Evolutionary conservation across 2,797 vertebrate species (phyloP).

Genomic region (Malurus splendens): DNA sequence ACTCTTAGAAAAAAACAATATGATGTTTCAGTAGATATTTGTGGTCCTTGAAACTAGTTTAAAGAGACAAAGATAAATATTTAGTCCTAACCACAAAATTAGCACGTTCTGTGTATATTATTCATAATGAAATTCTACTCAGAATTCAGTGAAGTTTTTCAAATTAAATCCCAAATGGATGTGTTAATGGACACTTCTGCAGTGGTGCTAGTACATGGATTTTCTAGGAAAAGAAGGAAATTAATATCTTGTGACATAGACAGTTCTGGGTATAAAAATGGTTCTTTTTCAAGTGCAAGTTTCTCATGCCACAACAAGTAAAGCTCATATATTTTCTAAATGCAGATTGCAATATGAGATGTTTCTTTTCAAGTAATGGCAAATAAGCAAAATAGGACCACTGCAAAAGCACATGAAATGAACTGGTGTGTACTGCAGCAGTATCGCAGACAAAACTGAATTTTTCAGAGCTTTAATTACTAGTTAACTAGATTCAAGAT

Average conservation of each 20-base stretch:
- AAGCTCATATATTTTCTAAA: neutral
- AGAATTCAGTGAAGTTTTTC: neutral
- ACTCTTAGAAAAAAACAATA: neutral
- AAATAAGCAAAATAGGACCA: neutral
- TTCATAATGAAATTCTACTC: neutral
- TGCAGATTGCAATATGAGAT: neutral
- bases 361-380: neutral
- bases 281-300: neutral
- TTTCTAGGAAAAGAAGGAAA: neutral
- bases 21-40: neutral
- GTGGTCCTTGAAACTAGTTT: neutral
- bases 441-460: neutral
- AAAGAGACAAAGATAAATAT: neutral
- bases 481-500: constrained; percentile 40
- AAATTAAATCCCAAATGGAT: neutral
- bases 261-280: neutral
- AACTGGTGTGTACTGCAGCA: neutral
- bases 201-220: neutral
- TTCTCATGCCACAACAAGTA: neutral
- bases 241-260: neutral
- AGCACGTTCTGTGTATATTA: neutral
- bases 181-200: neutral
- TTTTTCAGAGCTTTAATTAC: constrained; percentile 46
- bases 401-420: neutral
- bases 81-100: neutral